Evolutionary conservation across 1,140 invertebrate species (phyloP).

Genomic region (Diabrotica undecimpunctata): DNA sequence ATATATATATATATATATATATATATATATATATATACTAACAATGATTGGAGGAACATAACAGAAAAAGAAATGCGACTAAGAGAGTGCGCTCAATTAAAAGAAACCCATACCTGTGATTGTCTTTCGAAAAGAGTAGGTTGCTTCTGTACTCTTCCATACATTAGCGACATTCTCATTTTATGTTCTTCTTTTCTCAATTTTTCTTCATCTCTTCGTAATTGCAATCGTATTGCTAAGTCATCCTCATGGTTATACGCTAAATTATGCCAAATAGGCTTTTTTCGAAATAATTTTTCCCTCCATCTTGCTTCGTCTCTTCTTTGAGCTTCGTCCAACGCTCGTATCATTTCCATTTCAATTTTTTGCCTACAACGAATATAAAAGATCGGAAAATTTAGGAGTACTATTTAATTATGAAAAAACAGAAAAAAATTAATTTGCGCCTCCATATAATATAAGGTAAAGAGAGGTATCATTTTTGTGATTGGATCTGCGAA

Average conservation of each 20-base stretch:
- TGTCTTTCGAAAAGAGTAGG: constrained; percentile 68
- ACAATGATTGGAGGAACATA: no score
- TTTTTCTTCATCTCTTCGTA: constrained; percentile 62
- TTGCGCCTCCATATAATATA: no score
- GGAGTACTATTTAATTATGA: not conserved
- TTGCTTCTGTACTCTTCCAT: constrained; percentile 63
- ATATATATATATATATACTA: no score
- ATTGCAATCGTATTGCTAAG: constrained; percentile 60
- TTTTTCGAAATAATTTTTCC: constrained; percentile 58
- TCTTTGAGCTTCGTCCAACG: constrained; percentile 56
- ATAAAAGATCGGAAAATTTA: constrained; percentile 2
- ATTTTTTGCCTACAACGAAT: constrained; percentile 34
- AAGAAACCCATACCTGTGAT: constrained; percentile 54
- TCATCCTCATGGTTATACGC: constrained; percentile 66
- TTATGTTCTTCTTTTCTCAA: constrained; percentile 63
- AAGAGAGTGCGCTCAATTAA: no score
- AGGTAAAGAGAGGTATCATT: no score
- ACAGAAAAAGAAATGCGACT: no score
- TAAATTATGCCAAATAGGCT: constrained; percentile 65
- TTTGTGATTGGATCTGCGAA: no score
- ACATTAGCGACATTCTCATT: constrained; percentile 68
- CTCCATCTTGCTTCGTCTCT: constrained; percentile 55
- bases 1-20: no score
- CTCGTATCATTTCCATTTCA: constrained; percentile 58
- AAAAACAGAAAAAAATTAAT: no score